Conservation (phyloP, 2,888 invertebrate genomes). For the Kryphioiulus occultus region DNA sequence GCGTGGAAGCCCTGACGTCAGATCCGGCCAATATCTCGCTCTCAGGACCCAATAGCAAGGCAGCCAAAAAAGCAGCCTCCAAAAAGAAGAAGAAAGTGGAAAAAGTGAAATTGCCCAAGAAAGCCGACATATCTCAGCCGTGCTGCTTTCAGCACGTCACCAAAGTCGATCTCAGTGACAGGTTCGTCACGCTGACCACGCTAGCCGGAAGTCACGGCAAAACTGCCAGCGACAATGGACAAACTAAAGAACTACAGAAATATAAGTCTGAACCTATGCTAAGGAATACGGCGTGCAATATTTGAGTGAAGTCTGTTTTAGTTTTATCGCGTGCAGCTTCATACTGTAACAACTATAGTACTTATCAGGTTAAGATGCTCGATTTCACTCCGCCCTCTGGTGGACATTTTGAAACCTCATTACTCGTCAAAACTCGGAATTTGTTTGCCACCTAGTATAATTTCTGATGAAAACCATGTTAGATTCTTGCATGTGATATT, state of each 20-base stretch:
- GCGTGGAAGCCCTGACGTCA: constrained; percentile 74
- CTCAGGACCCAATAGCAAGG: constrained; percentile 67
- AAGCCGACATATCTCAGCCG: constrained; percentile 82
- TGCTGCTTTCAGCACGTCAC: constrained; percentile 86
- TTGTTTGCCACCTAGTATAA: too few relatives aligned
- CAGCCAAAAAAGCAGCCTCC: constrained; percentile 61
- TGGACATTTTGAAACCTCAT: too few relatives aligned
- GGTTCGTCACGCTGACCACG: constrained; percentile 70
- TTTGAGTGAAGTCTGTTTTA: background rate
- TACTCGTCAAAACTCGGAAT: too few relatives aligned
- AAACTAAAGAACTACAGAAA: constrained; percentile 39
- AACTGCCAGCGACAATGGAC: background rate
- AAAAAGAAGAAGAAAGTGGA: constrained; percentile 57
- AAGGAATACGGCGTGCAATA: constrained; percentile 17
- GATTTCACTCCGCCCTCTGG: too few relatives aligned
- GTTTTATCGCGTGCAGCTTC: background rate
- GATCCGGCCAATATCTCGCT: constrained; percentile 81
- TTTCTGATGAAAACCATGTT: too few relatives aligned
- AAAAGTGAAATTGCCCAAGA: constrained; percentile 70
- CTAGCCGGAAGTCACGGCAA: constrained; percentile 52
- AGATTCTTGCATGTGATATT: too few relatives aligned
- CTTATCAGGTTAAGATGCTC: too few relatives aligned
- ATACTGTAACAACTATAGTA: too few relatives aligned
- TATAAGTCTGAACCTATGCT: constrained; percentile 33
- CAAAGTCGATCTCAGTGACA: constrained; percentile 74